Evolutionary conservation across 1,140 invertebrate genomes (phyloP).

Genomic region (Hyles vespertilio): DNA sequence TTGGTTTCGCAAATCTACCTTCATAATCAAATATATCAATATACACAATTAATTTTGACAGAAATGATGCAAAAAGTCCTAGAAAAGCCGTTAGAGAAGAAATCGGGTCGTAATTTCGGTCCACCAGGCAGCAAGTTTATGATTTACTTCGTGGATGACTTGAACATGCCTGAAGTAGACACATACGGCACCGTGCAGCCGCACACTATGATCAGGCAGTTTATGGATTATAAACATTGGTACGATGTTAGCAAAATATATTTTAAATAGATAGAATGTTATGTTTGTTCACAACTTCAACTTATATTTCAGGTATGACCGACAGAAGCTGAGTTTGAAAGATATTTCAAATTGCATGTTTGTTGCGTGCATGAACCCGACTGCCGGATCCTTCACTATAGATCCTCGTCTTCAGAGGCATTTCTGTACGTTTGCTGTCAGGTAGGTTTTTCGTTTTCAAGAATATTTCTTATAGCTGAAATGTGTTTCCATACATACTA

Average conservation of each 20-base stretch:
- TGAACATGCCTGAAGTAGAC: conserved; percentile 99
- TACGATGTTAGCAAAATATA: conserved; percentile 32
- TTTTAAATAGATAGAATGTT: no score
- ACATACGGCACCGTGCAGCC: conserved; percentile 96
- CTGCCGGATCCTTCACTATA: conserved; percentile 95
- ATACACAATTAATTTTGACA: conserved; percentile 20
- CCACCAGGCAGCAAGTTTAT: conserved; percentile 93
- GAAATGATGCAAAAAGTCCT: conserved; percentile 91
- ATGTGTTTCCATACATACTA: not conserved
- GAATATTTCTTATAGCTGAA: no score
- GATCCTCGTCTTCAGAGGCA: conserved; percentile 94
- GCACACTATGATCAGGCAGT: conserved; percentile 94
- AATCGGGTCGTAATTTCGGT: conserved; percentile 94
- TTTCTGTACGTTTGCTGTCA: conserved; percentile 94
- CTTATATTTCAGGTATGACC: conserved; percentile 82
- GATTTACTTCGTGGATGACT: conserved; percentile 96
- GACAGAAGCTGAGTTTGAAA: conserved; percentile 90
- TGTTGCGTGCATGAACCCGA: conserved; percentile 97
- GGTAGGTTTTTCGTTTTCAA: conserved; percentile 60
- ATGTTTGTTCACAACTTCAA: no score
- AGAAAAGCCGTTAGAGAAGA: conserved; percentile 96
- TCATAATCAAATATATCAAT: no score
- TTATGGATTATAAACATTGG: conserved; percentile 97
- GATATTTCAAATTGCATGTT: conserved; percentile 97
- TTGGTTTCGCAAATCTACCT: no score